These are phyloP conservation scores for Octomys mimax DNA, from an alignment of 2,797 vertebrate species.

Conservation along the genomic window DNA sequence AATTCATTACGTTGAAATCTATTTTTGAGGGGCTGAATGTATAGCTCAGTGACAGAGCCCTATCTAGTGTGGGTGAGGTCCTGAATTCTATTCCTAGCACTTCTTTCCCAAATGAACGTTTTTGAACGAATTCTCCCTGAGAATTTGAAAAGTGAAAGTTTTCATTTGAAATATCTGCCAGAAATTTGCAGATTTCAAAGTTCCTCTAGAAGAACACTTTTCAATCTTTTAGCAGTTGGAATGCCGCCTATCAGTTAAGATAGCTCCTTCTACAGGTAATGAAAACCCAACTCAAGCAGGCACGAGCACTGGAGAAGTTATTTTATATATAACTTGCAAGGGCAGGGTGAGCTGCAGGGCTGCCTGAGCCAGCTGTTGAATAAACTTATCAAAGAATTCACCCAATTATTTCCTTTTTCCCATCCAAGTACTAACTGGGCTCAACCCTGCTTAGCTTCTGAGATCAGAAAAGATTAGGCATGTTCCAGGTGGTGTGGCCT, in stretches of 20 bases:
- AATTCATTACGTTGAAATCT: neutral
- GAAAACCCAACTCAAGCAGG: neutral
- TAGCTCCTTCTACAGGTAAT: neutral
- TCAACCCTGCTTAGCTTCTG: neutral
- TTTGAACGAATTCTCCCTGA: conserved; percentile 19
- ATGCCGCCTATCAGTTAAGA: neutral
- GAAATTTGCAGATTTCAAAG: neutral
- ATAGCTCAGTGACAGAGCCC: neutral
- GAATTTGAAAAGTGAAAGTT: conserved; percentile 1
- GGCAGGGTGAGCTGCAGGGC: neutral
- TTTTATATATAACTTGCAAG: neutral
- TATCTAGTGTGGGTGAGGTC: neutral
- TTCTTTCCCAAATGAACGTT: neutral
- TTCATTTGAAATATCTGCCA: neutral
- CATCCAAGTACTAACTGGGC: neutral
- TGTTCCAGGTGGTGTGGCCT: neutral
- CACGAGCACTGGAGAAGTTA: neutral
- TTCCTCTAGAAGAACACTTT: neutral
- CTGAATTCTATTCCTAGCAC: neutral
- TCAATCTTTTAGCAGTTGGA: neutral
- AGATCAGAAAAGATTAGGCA: neutral
- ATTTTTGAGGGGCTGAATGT: neutral
- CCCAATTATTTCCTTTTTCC: neutral
- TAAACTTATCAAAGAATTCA: neutral
- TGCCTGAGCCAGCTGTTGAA: neutral